Evolutionary conservation across 2,888 invertebrate genomes (phyloP).

Genomic region (Eristalinus aeneus): DNA sequence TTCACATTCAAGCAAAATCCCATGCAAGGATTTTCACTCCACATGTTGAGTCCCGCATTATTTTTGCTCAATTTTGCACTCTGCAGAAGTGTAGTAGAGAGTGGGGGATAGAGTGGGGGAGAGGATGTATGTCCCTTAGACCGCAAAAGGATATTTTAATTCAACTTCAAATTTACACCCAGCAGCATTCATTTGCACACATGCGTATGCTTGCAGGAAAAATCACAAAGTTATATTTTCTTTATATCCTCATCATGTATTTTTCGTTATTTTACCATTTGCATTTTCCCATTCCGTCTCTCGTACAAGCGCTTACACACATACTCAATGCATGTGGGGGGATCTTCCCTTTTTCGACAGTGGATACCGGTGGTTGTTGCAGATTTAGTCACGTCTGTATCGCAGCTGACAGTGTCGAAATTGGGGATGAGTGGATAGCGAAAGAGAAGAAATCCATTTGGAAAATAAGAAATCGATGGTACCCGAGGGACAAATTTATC

Average conservation of each 20-base stretch:
- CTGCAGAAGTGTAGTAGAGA: background rate
- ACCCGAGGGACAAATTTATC: conserved; percentile 66
- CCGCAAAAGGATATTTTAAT: conserved; percentile 12
- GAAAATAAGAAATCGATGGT: conserved; percentile 57
- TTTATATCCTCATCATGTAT: conserved; percentile 15
- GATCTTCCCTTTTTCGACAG: background rate
- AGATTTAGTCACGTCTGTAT: conserved; percentile 24
- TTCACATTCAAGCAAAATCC: conserved; percentile 9
- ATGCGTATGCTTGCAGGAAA: background rate
- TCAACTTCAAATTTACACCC: conserved; percentile 1
- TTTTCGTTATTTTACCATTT: conserved; percentile 43
- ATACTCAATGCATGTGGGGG: background rate
- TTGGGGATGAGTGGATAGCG: background rate
- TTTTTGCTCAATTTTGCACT: conserved; percentile 39
- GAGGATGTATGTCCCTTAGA: background rate
- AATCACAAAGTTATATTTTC: conserved; percentile 8
- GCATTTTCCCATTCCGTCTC: conserved; percentile 28
- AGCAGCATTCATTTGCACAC: conserved; percentile 37
- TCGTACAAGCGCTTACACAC: background rate
- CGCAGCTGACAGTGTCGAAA: conserved; percentile 1
- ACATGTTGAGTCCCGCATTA: conserved; percentile 44
- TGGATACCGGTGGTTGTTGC: background rate
- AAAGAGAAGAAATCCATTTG: conserved; percentile 36
- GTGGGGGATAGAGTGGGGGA: background rate
- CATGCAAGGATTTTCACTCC: conserved; percentile 46